phyloP scores from a whole-genome alignment of 2,888 invertebrate genomes.

The Drosophila buzzatii region DNA sequence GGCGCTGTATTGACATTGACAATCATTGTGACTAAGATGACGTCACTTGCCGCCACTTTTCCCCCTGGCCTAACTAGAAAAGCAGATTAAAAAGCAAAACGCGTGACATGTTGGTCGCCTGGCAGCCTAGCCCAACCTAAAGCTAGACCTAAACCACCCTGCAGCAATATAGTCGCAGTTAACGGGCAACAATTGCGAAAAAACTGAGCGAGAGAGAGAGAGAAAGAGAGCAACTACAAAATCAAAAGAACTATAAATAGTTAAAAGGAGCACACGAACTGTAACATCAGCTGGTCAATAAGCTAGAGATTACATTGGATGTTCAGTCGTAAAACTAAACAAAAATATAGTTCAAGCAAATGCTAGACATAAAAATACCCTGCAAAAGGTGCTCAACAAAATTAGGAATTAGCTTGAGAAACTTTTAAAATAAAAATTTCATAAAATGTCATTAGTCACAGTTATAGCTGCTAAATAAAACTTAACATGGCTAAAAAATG shows the following conservation, averaged over 20 bases:
- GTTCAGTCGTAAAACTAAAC: constrained; percentile 36
- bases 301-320: constrained; percentile 63
- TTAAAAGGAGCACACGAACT: constrained; percentile 34
- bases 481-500: not conserved
- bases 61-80: constrained; percentile 40
- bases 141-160: not conserved
- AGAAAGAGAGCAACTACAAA: not conserved
- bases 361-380: constrained; percentile 19
- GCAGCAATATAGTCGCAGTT: constrained; percentile 39
- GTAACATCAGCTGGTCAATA: constrained; percentile 50
- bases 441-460: no score
- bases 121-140: not conserved
- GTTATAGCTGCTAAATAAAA: no score
- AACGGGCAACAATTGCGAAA: constrained; percentile 41
- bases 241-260: constrained; percentile 46
- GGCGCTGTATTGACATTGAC: constrained; percentile 67
- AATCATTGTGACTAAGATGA: constrained; percentile 57
- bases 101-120: constrained; percentile 49
- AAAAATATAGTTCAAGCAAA: not conserved
- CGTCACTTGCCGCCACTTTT: constrained; percentile 50
- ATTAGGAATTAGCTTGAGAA: not conserved
- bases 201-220: not conserved
- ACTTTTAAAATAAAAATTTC: no score
- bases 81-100: constrained; percentile 64
- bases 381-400: not conserved